These are phyloP conservation scores for Rotaria socialis DNA, from an alignment of 2,888 invertebrate species.

Conservation along the genomic window DNA sequence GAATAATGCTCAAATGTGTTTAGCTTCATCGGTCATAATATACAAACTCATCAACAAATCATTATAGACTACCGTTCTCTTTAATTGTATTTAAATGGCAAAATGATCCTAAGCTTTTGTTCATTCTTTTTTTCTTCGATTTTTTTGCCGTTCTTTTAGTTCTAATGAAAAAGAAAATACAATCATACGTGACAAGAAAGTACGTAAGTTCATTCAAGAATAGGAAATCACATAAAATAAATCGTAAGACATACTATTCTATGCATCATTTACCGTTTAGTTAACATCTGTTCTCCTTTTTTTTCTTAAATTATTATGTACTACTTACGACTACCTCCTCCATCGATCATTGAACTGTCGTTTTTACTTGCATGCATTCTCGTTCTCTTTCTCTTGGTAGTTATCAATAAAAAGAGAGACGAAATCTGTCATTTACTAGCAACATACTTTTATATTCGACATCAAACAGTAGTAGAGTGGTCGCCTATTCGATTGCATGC, in stretches of 20 bases:
- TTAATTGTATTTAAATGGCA: not conserved
- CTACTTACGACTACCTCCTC: not conserved
- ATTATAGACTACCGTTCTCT: not conserved
- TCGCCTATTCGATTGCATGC: not conserved
- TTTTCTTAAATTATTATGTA: not conserved
- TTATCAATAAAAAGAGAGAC: not conserved
- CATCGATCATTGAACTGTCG: not conserved
- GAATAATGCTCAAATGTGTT: not conserved
- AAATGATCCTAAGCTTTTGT: not conserved
- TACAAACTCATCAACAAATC: slow-evolving; percentile 1
- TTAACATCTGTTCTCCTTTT: not conserved
- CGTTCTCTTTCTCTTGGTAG: not conserved
- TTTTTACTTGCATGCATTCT: not conserved
- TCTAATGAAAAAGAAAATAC: not conserved
- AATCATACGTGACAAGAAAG: not conserved
- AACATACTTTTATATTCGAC: not conserved
- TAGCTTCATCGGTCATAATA: not conserved
- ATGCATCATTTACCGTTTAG: not conserved
- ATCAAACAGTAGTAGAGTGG: not conserved
- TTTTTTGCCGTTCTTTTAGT: not conserved
- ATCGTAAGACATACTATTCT: not conserved
- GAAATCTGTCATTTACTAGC: not conserved
- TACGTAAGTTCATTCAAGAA: not conserved
- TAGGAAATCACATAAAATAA: not conserved
- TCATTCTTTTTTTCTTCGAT: not conserved